phyloP scores from a whole-genome alignment of 2,888 invertebrate genomes.

The Diaphora mendica region DNA sequence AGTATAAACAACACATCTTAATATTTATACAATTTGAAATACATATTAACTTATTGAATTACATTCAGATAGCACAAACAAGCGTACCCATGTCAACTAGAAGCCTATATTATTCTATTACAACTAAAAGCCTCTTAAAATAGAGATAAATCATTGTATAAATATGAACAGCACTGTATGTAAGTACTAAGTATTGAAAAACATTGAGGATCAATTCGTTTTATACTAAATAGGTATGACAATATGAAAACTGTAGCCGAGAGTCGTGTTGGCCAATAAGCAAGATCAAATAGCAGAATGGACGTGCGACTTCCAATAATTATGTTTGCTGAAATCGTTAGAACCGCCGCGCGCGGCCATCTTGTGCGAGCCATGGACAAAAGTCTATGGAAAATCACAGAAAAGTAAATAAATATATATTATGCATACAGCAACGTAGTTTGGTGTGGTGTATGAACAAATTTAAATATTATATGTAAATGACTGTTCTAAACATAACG shows the following conservation, averaged over 20 bases:
- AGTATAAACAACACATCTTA: neutral
- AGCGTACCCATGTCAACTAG: neutral
- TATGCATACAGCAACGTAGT: conserved; percentile 33
- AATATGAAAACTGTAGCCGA: conserved; percentile 57
- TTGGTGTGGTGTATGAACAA: neutral
- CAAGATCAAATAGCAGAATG: conserved; percentile 71
- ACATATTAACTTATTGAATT: neutral
- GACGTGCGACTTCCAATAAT: conserved; percentile 84
- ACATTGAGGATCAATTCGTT: conserved; percentile 55
- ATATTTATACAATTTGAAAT: neutral
- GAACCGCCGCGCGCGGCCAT: conserved; percentile 65
- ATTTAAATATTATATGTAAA: conserved; percentile 11
- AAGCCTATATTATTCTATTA: neutral
- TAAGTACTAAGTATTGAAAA: conserved; percentile 56
- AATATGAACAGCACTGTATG: conserved; percentile 49
- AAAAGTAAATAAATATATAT: conserved; percentile 45
- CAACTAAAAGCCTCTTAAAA: neutral
- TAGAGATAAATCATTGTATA: conserved; percentile 39
- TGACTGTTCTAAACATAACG: neutral
- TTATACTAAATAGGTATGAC: conserved; percentile 62
- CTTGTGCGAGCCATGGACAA: conserved; percentile 59
- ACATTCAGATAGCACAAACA: neutral
- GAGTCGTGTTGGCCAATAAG: conserved; percentile 74
- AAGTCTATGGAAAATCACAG: conserved; percentile 63
- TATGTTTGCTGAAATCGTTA: conserved; percentile 82